Evolutionary conservation across 1,140 invertebrate genomes (phyloP).

Genomic region (Whitmania pigra): DNA sequence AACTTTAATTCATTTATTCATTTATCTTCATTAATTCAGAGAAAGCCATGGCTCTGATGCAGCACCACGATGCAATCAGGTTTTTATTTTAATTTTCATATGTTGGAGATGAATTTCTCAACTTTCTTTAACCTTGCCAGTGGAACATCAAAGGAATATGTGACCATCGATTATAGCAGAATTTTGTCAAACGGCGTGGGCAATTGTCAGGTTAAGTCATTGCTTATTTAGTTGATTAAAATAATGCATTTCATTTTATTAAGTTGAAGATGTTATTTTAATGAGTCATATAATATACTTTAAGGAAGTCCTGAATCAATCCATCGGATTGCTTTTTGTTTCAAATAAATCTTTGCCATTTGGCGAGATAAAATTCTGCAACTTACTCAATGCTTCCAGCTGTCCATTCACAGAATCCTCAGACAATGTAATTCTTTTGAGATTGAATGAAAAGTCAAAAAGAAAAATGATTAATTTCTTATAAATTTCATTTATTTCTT

Average conservation of each 20-base stretch:
- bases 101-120: not conserved
- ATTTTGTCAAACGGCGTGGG: slow-evolving; percentile 52
- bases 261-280: not conserved
- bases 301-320: slow-evolving; percentile 43
- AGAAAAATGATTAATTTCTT: not conserved
- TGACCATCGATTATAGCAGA: slow-evolving; percentile 61
- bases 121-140: slow-evolving; percentile 26
- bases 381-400: slow-evolving; percentile 49
- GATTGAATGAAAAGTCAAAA: not conserved
- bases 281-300: slow-evolving; percentile 10
- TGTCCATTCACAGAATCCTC: slow-evolving; percentile 42
- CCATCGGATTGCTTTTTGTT: slow-evolving; percentile 26
- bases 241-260: slow-evolving; percentile 6
- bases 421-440: not conserved
- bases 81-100: slow-evolving; percentile 31
- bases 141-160: slow-evolving; percentile 42
- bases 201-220: slow-evolving; percentile 42
- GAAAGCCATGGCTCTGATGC: slow-evolving; percentile 60
- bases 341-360: slow-evolving; percentile 13
- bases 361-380: slow-evolving; percentile 48
- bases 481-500: slow-evolving; percentile 3
- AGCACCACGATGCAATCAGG: slow-evolving; percentile 70
- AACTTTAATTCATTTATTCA: not conserved
- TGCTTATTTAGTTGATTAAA: slow-evolving; percentile 5
- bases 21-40: slow-evolving; percentile 26